Base-by-base conservation (phyloP, 1,140 invertebrate species). In the Lucilia sericata region DNA sequence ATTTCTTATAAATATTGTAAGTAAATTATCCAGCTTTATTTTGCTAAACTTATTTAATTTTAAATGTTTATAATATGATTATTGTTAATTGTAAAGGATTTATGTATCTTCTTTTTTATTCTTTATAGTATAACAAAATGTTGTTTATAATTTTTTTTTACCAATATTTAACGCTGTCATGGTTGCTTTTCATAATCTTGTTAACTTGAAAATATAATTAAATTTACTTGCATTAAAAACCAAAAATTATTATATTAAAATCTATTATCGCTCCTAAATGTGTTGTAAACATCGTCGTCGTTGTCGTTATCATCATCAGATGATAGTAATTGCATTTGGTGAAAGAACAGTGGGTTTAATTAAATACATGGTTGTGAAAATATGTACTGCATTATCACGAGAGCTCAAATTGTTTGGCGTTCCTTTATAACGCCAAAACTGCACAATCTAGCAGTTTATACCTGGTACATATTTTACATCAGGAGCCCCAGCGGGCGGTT, bases 241-340 rank as follows among this genome's bases (percentile, higher is more conserved):
- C 1, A 70, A 70, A 60, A 21, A 21, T 25, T 70, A 70, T 70
- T 21, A 19, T 80, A 80, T 49, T 80, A 5, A 80, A 80, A 80
- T 80, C 47, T 80, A 80, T 80, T 80, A 80, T 80, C 76, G 19
- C 14, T 19, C 42, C 8, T 49, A 21, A 80, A 80, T 80, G 76
- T 49, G 76, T 49, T 80, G 76, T 49, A 49, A 80, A 80, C 47
- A 78, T 60, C 17, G 55, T 60, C 17, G 17, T 60, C 51, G 19
- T 14, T 42, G 47, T 60, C 55, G 55, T 60, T 5, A 14, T 17
- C 51, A 70, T 14, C 74, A 36, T 17, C 76, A 80, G n/a, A 47
- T 17, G 75, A 19, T 47, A 49, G 76, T 49, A 80, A 80, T 49
- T 80, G 42, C 42, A 80, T 51, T 80, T 80, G 47, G 25, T 42